Evolutionary conservation across 1,140 invertebrate species (phyloP).

Genomic region (Lepidurus apus): DNA sequence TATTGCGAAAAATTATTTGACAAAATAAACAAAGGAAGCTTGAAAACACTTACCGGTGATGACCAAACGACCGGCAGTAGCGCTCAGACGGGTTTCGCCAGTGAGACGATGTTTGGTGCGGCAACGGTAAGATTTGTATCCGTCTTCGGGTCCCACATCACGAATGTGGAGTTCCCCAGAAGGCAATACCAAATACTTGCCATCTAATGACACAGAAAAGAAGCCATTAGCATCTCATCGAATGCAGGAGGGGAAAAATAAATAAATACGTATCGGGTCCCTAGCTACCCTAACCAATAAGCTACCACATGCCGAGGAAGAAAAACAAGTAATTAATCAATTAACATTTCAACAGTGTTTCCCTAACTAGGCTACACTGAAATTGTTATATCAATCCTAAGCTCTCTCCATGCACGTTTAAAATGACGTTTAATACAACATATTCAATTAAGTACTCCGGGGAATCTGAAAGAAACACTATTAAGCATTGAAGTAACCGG

Average conservation of each 20-base stretch:
- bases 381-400: background rate
- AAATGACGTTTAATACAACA: background rate
- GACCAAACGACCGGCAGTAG: slow-evolving; percentile 85
- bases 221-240: background rate
- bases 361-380: background rate
- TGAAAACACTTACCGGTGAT: slow-evolving; percentile 77
- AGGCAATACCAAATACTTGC: slow-evolving; percentile 86
- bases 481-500: too few relatives aligned
- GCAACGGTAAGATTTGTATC: slow-evolving; percentile 79
- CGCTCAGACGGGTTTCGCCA: slow-evolving; percentile 84
- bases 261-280: slow-evolving; percentile 28
- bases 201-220: slow-evolving; percentile 55
- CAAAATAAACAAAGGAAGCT: slow-evolving; percentile 26
- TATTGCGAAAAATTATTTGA: background rate
- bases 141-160: slow-evolving; percentile 87
- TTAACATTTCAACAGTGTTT: background rate
- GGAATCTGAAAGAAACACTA: too few relatives aligned
- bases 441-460: too few relatives aligned
- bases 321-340: background rate
- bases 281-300: slow-evolving; percentile 18
- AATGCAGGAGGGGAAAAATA: slow-evolving; percentile 10
- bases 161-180: slow-evolving; percentile 89
- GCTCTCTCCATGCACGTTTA: background rate
- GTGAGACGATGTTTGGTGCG: slow-evolving; percentile 88
- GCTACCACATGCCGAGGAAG: slow-evolving; percentile 25